Conservation (phyloP, 2,888 invertebrate genomes). For the Scaptomyza flava region DNA sequence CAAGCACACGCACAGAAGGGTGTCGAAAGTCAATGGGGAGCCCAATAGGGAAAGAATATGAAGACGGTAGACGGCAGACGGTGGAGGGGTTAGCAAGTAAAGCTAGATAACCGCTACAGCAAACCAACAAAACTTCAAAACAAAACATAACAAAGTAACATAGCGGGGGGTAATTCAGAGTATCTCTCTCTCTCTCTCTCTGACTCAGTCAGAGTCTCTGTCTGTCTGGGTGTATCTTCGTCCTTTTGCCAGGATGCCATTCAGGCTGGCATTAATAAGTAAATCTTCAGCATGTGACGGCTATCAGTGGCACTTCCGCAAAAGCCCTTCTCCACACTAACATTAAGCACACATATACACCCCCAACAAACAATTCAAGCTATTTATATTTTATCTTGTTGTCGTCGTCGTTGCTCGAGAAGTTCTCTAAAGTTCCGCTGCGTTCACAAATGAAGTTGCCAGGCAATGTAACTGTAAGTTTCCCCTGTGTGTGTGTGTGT, state of each 20-base stretch:
- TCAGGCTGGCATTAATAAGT: slow-evolving; percentile 74
- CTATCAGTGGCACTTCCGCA: slow-evolving; percentile 74
- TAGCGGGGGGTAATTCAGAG: slow-evolving; percentile 39
- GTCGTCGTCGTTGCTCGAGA: slow-evolving; percentile 42
- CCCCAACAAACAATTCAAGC: slow-evolving; percentile 55
- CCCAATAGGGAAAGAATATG: slow-evolving; percentile 12
- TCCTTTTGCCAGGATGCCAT: slow-evolving; percentile 65
- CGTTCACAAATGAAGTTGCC: slow-evolving; percentile 56
- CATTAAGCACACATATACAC: background rate
- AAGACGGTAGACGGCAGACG: slow-evolving; percentile 1
- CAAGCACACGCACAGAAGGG: slow-evolving; percentile 61
- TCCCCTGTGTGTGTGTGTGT: slow-evolving; percentile 27
- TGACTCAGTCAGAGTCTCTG: slow-evolving; percentile 7
- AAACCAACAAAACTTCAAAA: slow-evolving; percentile 56
- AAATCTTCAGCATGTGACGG: slow-evolving; percentile 78
- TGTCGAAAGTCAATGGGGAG: slow-evolving; percentile 71
- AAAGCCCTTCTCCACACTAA: slow-evolving; percentile 6
- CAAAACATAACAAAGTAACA: slow-evolving; percentile 68
- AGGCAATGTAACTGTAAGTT: slow-evolving; percentile 51
- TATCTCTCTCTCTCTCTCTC: background rate
- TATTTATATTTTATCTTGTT: slow-evolving; percentile 78
- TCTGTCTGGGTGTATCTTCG: slow-evolving; percentile 6
- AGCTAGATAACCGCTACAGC: slow-evolving; percentile 18
- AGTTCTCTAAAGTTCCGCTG: slow-evolving; percentile 71
- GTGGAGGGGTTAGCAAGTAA: slow-evolving; percentile 2